Evolutionary conservation across 2,797 vertebrate species (phyloP), one percentile per base, ranked within the genome.

Genomic region (Alouatta caraya): DNA sequence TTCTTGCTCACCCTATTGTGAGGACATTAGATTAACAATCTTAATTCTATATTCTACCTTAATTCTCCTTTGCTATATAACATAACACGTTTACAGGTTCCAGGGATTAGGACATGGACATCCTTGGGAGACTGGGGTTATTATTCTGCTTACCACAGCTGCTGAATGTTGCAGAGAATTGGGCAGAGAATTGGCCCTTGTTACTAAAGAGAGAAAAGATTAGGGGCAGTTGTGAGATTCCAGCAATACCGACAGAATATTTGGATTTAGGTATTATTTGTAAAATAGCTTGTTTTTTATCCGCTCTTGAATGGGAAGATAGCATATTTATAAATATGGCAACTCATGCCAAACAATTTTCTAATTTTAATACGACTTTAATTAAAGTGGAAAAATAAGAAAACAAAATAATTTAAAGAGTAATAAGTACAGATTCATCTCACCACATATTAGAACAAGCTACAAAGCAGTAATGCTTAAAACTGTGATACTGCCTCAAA

Each of bases 391-490:
- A 79, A 48, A 83, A 80, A 90, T 90, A 73, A 75, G 55, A 61
- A 93, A 85, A 80, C 9, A 44, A 85, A 86, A 85, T 5, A 76
- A 22, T n/a, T 81, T 89, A 50, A 80, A 46, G 24, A 33, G 11
- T 90, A 64, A 81, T 52, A 93, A 52, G 5, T 76, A 83, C 57
- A 67, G 17, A 86, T 89, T 79, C 0, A 30, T 90, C 46, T 93
- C 7, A 64, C 64, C 26, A 81, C 61, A 72, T 57, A 80, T 59
- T 93, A 93, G 64, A 96, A 44, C 37, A 96, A 73, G 26, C 10
- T 86, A 93, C 5, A 80, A 90, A 93, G 44, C 64, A 85, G 13
- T 73, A 33, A 86, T 87, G 30, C 78, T 92, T 93, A 93, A 88
- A 50, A 50, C n/a, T 64, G 44, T 87, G 42, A 55, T 95, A 5